Evolutionary conservation across 2,113 vertebrate species (phyloP).

Genomic region (Ceratotherium simum): DNA sequence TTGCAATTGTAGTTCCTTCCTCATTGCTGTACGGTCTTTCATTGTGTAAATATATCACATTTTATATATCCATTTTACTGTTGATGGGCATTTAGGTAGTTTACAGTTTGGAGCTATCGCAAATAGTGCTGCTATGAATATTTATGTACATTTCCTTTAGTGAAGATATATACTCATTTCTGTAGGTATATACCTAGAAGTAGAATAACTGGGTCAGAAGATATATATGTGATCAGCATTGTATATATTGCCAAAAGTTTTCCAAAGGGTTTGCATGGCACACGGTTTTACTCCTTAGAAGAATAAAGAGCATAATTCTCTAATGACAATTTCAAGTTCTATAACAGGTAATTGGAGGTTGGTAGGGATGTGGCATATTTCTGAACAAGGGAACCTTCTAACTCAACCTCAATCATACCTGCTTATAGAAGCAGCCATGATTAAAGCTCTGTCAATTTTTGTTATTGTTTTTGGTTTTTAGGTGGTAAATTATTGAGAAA

Average conservation of each 20-base stretch:
- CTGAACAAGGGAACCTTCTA: not conserved
- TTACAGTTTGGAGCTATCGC: not conserved
- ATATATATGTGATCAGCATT: not conserved
- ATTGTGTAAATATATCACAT: not conserved
- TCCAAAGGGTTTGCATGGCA: not conserved
- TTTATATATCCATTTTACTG: not conserved
- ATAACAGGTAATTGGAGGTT: not conserved
- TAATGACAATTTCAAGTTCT: constrained; percentile 27
- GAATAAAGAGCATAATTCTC: not conserved
- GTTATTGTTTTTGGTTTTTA: not conserved
- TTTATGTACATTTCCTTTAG: not conserved
- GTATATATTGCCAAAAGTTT: not conserved
- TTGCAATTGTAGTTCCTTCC: not conserved
- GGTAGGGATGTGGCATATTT: not conserved
- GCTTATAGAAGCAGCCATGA: not conserved
- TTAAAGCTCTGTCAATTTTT: not conserved
- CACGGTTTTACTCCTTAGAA: not conserved
- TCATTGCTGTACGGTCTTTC: not conserved
- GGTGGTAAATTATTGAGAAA: not conserved
- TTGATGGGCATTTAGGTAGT: not conserved
- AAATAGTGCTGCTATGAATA: not conserved
- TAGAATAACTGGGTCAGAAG: not conserved
- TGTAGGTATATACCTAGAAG: not conserved
- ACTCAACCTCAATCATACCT: not conserved
- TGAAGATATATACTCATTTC: not conserved